Evolutionary conservation across 1,140 invertebrate genomes (phyloP), one percentile per base, ranked within the genome.

Genomic region (Macrostomum lignano): DNA sequence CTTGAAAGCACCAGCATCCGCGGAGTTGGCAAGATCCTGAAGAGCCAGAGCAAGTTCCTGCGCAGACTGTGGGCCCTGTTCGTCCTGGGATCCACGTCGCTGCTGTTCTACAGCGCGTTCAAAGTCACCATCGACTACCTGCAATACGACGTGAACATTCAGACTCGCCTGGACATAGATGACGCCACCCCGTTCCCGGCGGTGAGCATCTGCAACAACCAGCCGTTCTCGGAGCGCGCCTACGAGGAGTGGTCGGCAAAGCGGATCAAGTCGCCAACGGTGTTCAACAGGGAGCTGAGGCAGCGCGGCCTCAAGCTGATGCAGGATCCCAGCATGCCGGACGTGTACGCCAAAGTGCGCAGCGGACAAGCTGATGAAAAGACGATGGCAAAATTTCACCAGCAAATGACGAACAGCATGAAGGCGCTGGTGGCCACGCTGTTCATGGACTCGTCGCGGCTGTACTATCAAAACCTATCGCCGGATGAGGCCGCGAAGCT

Each of bases 101-200:
- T 14, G 14, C 32, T 33, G 3, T 15, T 33, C 17, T 14, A 25
- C 10, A 17, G 22, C 10, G 26, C 26, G 15, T n/a, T 14, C 4
- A 19, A 19, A n/a, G 19, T 33, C 4, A 19, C 26, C 13, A 20
- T 17, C 3, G 32, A 33, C 14, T 33, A 33, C 26, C 5, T 13
- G 3, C 13, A 33, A 24, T 33, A 33, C 19, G 11, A 22, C 7
- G 32, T 33, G 3, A 33, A 33, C 19, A 14, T 33, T 7, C 32
- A 33, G 26, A 33, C 32, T 33, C 26, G 26, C 11, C 24, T 33
- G 15, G 11, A 33, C 24, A 33, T 33, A 4, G 32, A 33, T 23
- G 14, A 14, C 10, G 13, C 32, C 7, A 20, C 13, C 5, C 32
- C 32, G 10, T 33, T 33, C 26, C 32, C 32, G 7, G 32, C 13